These are phyloP conservation scores for Climacteris rufus DNA, from an alignment of 2,113 vertebrate species.

Conservation along the genomic window DNA sequence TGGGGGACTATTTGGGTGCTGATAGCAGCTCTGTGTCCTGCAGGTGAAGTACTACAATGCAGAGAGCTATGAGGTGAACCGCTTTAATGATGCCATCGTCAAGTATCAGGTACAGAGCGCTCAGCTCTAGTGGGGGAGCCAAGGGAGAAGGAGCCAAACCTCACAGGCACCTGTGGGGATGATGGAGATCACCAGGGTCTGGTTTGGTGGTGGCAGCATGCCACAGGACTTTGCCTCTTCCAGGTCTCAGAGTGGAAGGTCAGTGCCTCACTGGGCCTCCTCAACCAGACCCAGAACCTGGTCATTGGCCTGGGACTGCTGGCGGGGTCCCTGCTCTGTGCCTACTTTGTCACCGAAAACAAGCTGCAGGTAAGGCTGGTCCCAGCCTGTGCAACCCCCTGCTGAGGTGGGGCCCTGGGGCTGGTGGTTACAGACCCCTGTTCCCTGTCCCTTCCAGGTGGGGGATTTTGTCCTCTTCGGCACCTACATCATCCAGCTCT, in stretches of 20 bases:
- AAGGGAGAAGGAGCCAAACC: neutral
- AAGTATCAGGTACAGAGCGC: constrained; percentile 84
- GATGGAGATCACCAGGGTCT: neutral
- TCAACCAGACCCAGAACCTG: constrained; percentile 95
- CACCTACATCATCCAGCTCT: constrained; percentile 96
- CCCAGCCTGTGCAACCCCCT: neutral
- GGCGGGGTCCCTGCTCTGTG: constrained; percentile 89
- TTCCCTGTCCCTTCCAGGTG: constrained; percentile 71
- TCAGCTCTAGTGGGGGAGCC: neutral
- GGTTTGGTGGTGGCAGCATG: neutral
- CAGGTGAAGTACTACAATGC: constrained; percentile 98
- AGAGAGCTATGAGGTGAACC: constrained; percentile 85
- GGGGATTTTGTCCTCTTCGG: constrained; percentile 95
- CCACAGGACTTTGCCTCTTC: neutral
- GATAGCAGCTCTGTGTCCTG: neutral
- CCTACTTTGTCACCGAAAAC: constrained; percentile 88
- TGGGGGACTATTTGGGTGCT: neutral
- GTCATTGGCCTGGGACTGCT: constrained; percentile 88
- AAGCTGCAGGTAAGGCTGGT: constrained; percentile 81
- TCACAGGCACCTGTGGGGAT: neutral
- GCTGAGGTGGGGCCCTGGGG: accelerated
- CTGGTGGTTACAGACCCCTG: neutral
- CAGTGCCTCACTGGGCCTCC: constrained; percentile 86
- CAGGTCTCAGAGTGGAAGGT: constrained; percentile 90
- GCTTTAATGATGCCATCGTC: constrained; percentile 85